A percentile compares a stretch with the other conserved stretches of the same genome.
phyloP scores from a whole-genome alignment of 2,113 vertebrate genomes.

The Prionailurus bengalensis region DNA sequence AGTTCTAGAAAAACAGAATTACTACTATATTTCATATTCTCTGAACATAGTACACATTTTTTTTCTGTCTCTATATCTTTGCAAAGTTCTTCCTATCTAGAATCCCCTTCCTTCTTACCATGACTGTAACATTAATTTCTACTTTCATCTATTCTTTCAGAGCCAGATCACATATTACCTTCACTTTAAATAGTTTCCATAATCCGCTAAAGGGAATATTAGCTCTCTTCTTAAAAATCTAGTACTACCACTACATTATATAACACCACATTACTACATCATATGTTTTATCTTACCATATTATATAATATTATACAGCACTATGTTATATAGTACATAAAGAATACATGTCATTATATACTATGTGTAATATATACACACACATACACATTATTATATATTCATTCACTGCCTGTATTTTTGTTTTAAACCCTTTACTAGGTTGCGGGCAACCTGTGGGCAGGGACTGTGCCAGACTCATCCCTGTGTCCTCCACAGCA shows the following conservation, averaged over 20 bases:
- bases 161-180: background rate
- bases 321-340: background rate
- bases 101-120: background rate
- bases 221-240: slow-evolving; percentile 6
- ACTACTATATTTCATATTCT: background rate
- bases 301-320: background rate
- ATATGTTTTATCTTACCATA: background rate
- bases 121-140: background rate
- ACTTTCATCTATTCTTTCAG: background rate
- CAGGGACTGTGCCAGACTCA: background rate
- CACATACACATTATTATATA: background rate
- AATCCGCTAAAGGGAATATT: background rate
- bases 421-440: slow-evolving; percentile 29
- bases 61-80: background rate
- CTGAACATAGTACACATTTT: background rate
- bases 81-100: background rate
- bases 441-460: background rate
- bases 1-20: background rate
- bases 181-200: background rate
- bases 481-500: background rate
- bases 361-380: background rate
- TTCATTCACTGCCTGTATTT: background rate
- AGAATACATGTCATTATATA: background rate
- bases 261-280: background rate
- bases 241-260: background rate